Percentiles rank a stretch among this genome's conserved stretches.
These are phyloP conservation scores for Escarpia spicata DNA, from an alignment of 2,888 invertebrate genomes.

Conservation along the genomic window DNA sequence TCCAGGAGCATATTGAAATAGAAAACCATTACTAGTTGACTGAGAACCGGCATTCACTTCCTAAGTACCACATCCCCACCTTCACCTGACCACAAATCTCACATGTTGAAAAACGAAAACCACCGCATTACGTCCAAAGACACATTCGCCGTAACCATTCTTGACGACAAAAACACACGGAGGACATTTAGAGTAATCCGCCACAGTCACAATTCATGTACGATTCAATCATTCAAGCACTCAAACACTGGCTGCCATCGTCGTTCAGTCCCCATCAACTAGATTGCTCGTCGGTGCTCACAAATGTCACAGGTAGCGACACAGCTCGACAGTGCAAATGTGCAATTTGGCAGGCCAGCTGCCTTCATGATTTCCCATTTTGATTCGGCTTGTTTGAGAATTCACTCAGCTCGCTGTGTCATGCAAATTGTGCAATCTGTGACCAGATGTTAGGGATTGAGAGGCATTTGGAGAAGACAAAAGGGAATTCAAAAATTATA, in stretches of 20 bases:
- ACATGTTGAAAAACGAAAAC: not conserved
- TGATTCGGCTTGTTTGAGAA: not conserved
- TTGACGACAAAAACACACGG: not conserved
- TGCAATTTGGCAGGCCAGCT: not conserved
- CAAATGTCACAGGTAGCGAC: not conserved
- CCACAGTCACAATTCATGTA: not conserved
- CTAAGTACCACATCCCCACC: not conserved
- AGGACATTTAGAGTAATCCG: not conserved
- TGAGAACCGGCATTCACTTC: not conserved
- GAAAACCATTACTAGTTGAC: not conserved
- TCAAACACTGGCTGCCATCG: not conserved
- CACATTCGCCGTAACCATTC: not conserved
- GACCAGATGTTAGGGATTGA: not conserved
- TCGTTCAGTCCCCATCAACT: not conserved
- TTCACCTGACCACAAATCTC: not conserved
- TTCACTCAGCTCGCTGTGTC: not conserved
- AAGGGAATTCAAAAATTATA: conserved; percentile 1
- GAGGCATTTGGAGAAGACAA: not conserved
- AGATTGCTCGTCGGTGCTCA: not conserved
- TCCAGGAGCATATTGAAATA: not conserved
- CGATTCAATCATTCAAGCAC: not conserved
- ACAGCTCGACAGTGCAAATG: not conserved
- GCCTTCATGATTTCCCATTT: not conserved
- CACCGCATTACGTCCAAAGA: not conserved
- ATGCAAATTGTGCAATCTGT: not conserved